Evolutionary conservation across 23 tunicate genomes (phyloP).

Genomic region (Oikopleura dioica): DNA sequence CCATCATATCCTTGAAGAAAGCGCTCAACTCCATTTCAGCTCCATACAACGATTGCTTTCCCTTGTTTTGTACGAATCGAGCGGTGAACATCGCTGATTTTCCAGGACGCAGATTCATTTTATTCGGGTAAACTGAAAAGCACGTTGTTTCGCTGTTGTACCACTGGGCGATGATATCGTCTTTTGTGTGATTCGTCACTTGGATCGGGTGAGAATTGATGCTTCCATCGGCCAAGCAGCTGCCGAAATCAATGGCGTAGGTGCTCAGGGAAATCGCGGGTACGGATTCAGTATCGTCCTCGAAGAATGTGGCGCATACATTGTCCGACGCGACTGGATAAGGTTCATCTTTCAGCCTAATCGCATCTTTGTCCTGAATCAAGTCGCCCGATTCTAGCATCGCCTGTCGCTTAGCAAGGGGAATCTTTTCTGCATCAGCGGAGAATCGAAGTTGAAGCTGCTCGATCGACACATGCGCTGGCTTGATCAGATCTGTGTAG

Average conservation of each 20-base stretch:
- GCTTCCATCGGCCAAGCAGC: background rate
- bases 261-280: background rate
- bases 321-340: background rate
- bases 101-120: background rate
- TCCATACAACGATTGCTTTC: background rate
- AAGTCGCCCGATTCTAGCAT: no score
- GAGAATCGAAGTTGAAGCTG: background rate
- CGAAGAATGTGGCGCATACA: background rate
- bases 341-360: background rate
- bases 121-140: no score
- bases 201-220: background rate
- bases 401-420: background rate
- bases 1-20: background rate
- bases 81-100: background rate
- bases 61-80: no score
- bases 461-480: background rate
- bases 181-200: slow-evolving; percentile 8
- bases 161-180: slow-evolving; percentile 6
- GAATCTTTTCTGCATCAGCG: background rate
- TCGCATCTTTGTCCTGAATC: background rate
- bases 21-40: background rate
- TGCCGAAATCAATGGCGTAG: background rate
- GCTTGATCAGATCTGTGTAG: background rate
- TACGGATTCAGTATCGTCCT: background rate
- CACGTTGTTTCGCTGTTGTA: background rate